Evolutionary conservation across 1,140 invertebrate species (phyloP), one percentile per base, ranked within the genome.

Genomic region (Pomacea maculata): DNA sequence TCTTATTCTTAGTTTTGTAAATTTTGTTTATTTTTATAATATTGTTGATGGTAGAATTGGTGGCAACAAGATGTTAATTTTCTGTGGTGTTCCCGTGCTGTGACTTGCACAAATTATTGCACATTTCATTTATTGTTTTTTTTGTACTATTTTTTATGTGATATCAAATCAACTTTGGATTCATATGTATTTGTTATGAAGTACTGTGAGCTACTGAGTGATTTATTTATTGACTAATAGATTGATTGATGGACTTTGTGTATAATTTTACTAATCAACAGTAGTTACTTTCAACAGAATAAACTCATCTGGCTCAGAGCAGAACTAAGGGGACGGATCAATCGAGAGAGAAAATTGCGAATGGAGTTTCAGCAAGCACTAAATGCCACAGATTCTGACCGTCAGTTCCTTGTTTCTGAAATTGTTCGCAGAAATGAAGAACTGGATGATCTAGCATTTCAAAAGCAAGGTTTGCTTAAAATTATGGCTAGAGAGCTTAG

Each of bases 281-380:
- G 45, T 4, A 61, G 9, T 6, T 61, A 14, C 34, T 61, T 61
- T 17, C 25, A 63, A 21, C 80, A 90, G 87, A 87, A 85, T 80
- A 90, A 90, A 79, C 83, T 89, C 82, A 88, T 89, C 55, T 90
- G 89, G 89, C 79, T 90, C 75, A 76, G 86, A 72, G 78, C 70
- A 25, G 87, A 89, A 75, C 29, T 89, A 12, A 65, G 85, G 64
- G 85, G 87, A 9, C 81, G 85, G 19, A 83, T 86, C 21, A 83
- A 84, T 45, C 68, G 84, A 75, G 89, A 90, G 79, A 83, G 86
- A 21, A 84, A 84, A 21, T 78, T 89, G 45, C 85, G 86, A 14
- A 82, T 85, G 64, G 88, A 89, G 75, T 85, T 90, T 63, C 81
- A 85, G 19, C 87, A 89, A 34, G 87, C 87, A 19, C 83, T 89